Evolutionary conservation across 2,888 invertebrate species (phyloP).

Genomic region (Ceraclea dissimilis): DNA sequence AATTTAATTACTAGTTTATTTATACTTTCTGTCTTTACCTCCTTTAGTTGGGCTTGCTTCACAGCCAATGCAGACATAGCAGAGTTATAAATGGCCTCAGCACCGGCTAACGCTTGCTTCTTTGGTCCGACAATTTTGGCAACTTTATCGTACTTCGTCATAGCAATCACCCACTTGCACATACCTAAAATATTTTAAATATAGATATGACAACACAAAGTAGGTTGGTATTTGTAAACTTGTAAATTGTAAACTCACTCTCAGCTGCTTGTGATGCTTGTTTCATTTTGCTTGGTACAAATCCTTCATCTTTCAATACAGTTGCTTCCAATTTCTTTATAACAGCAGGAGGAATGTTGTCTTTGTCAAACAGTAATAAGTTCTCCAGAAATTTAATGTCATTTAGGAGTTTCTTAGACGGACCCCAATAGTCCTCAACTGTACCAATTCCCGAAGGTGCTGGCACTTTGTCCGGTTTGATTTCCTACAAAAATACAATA

Average conservation of each 20-base stretch:
- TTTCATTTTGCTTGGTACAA: slow-evolving; percentile 86
- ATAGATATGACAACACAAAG: too few relatives aligned
- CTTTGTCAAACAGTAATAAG: slow-evolving; percentile 84
- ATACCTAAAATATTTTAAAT: slow-evolving; percentile 46
- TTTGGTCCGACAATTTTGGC: slow-evolving; percentile 91
- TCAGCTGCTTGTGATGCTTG: slow-evolving; percentile 84
- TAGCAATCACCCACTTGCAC: slow-evolving; percentile 92
- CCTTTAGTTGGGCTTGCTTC: slow-evolving; percentile 68
- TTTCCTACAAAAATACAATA: slow-evolving; percentile 45
- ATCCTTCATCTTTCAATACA: slow-evolving; percentile 75
- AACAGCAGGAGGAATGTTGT: slow-evolving; percentile 76
- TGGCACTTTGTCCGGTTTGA: slow-evolving; percentile 82
- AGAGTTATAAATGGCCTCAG: slow-evolving; percentile 70
- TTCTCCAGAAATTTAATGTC: slow-evolving; percentile 89
- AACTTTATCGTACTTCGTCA: slow-evolving; percentile 91
- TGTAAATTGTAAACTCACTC: slow-evolving; percentile 42
- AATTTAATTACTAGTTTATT: background rate
- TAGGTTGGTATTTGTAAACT: background rate
- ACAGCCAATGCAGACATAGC: slow-evolving; percentile 69
- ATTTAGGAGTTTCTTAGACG: slow-evolving; percentile 79
- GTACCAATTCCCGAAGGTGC: slow-evolving; percentile 78
- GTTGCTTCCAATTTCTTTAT: slow-evolving; percentile 79
- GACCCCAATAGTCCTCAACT: slow-evolving; percentile 89
- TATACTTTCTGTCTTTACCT: slow-evolving; percentile 35
- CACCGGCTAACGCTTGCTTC: slow-evolving; percentile 79